Percentiles rank a stretch among this genome's conserved stretches.
phyloP scores from a whole-genome alignment of 2,888 invertebrate genomes.

The Corbicula japonica region DNA sequence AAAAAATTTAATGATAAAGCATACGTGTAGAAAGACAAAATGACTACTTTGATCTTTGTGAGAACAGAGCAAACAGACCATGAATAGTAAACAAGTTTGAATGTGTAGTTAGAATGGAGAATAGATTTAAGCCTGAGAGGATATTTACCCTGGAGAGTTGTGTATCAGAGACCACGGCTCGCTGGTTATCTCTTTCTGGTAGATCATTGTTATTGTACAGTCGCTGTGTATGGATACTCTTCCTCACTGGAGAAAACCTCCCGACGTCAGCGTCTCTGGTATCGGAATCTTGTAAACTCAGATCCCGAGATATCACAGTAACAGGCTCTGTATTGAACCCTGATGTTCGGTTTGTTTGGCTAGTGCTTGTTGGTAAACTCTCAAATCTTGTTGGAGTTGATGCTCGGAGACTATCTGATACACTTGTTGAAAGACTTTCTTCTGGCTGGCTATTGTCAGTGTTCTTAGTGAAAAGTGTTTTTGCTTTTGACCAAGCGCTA shows the following conservation, averaged over 20 bases:
- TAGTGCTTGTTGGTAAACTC: no score
- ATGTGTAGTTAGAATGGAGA: no score
- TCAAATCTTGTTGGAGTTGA: no score
- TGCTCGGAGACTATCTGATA: conserved; percentile 8
- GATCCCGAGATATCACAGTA: no score
- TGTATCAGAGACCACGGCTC: not conserved
- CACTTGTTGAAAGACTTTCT: not conserved
- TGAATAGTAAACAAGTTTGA: no score
- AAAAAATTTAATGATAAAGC: no score
- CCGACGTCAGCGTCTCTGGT: conserved; percentile 1
- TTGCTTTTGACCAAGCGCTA: conserved; percentile 5
- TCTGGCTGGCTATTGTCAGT: not conserved
- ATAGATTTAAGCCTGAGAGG: no score
- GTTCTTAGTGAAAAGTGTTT: conserved; percentile 9
- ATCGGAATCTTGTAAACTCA: conserved; percentile 3
- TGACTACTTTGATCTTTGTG: no score
- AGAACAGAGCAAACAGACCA: no score
- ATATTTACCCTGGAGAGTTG: conserved; percentile 15
- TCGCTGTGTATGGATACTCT: conserved; percentile 43
- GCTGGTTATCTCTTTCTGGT: conserved; percentile 37
- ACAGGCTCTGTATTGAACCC: no score
- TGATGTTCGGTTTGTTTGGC: no score
- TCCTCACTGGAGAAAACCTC: conserved; percentile 27
- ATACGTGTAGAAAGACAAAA: no score
- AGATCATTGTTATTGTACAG: conserved; percentile 44